phyloP scores from a whole-genome alignment of 2,113 vertebrate species.

The Megaceryle torquata region DNA sequence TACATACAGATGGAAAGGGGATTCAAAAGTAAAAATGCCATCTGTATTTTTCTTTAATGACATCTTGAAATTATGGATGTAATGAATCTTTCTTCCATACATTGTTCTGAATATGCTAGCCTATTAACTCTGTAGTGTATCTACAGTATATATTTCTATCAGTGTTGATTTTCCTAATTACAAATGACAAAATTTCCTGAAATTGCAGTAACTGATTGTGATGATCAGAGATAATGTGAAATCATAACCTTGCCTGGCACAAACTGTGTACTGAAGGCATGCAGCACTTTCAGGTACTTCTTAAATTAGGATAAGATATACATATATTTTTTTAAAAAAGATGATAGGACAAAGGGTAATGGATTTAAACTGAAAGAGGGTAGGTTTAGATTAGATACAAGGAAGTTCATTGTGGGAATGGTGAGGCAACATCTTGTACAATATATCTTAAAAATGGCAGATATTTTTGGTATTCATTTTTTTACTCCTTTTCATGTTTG shows the following conservation, averaged over 20 bases:
- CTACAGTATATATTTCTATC: background rate
- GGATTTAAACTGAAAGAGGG: background rate
- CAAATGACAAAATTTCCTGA: background rate
- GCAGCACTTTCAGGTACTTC: background rate
- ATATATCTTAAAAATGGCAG: background rate
- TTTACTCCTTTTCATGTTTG: background rate
- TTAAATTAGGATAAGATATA: background rate
- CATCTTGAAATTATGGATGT: background rate
- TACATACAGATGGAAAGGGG: slow-evolving; percentile 47
- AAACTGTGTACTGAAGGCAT: background rate
- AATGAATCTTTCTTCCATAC: background rate
- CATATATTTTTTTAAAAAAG: background rate
- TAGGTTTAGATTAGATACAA: background rate
- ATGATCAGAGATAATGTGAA: background rate
- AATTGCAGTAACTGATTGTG: background rate
- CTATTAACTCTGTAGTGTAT: background rate
- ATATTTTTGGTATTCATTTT: background rate
- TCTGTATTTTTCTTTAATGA: slow-evolving; percentile 59
- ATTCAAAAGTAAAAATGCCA: slow-evolving; percentile 46
- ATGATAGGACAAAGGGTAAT: background rate
- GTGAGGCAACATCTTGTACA: background rate
- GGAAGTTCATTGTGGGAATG: background rate
- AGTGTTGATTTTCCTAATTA: background rate
- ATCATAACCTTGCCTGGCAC: background rate
- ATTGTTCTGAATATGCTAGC: background rate